phyloP scores from a whole-genome alignment of 1,140 invertebrate species.

The Radopholus similis region DNA sequence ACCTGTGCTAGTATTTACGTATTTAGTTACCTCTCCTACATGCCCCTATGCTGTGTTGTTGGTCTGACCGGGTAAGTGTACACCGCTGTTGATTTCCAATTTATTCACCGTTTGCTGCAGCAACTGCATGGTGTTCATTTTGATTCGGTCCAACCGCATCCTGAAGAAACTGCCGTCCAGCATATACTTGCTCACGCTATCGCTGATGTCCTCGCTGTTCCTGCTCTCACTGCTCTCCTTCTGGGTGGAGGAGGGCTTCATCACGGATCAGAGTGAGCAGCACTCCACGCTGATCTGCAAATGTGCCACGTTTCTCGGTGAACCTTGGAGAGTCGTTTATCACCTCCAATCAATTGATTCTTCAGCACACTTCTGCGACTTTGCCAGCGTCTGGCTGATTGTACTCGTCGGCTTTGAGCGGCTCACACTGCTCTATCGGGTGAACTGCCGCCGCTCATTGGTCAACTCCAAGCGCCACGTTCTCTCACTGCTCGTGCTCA shows the following conservation, averaged over 20 bases:
- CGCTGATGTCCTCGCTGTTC: constrained; percentile 41
- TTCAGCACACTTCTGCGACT: constrained; percentile 51
- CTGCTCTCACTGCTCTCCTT: constrained; percentile 40
- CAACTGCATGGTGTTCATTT: constrained; percentile 50
- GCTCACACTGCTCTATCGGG: constrained; percentile 43
- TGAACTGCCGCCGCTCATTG: constrained; percentile 46
- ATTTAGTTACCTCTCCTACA: constrained; percentile 42
- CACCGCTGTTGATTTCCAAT: constrained; percentile 20
- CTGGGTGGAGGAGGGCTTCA: constrained; percentile 55
- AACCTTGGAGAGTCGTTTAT: constrained; percentile 4
- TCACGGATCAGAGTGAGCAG: constrained; percentile 37
- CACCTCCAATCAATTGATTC: constrained; percentile 3
- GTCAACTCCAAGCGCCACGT: constrained; percentile 45
- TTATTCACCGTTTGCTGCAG: constrained; percentile 40
- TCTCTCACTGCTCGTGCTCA: constrained; percentile 35
- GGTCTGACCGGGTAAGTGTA: constrained; percentile 36
- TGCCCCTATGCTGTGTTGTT: constrained; percentile 48
- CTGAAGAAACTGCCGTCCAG: constrained; percentile 48
- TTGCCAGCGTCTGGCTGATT: constrained; percentile 51
- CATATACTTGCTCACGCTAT: constrained; percentile 47
- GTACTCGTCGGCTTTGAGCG: constrained; percentile 51
- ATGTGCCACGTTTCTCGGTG: constrained; percentile 38
- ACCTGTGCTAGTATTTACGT: neutral
- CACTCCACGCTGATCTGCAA: constrained; percentile 51
- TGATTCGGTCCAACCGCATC: constrained; percentile 55